A percentile compares a stretch with the other conserved stretches of the same genome.
Conservation (phyloP, 2,113 vertebrate species). For the Rhinolophus ferrumequinum region DNA sequence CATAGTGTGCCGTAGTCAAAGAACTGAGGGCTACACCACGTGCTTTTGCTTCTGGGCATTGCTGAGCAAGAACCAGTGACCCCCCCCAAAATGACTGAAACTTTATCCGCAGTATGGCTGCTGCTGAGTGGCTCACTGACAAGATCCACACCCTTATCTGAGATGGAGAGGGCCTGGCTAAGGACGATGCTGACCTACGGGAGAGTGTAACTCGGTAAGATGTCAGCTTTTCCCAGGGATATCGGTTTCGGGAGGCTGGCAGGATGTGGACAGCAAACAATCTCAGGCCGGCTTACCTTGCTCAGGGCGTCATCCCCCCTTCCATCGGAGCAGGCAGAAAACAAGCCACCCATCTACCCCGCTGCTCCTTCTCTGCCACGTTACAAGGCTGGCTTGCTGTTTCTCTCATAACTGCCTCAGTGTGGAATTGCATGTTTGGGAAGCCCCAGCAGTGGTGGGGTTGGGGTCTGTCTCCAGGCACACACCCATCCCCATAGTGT, state of each 20-base stretch:
- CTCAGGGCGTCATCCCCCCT: neutral
- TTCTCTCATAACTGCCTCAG: neutral
- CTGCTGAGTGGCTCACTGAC: neutral
- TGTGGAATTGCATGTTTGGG: fast-evolving
- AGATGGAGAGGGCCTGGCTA: neutral
- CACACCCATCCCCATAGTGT: fast-evolving
- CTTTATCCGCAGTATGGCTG: neutral
- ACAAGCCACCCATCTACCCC: neutral
- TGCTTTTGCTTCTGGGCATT: neutral
- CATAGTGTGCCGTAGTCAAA: no score
- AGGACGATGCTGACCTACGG: fast-evolving
- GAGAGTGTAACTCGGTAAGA: neutral
- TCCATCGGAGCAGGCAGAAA: neutral
- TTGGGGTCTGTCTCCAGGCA: neutral
- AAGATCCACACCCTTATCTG: neutral
- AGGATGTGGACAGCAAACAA: neutral
- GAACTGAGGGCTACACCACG: neutral
- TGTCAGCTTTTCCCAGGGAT: conserved; percentile 70
- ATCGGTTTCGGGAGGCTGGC: conserved; percentile 53
- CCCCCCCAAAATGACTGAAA: neutral
- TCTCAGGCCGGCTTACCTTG: neutral
- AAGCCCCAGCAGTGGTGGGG: neutral
- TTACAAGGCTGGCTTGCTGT: neutral
- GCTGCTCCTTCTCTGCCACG: neutral
- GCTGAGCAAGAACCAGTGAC: neutral